These are phyloP conservation scores for Ecliptopera silaceata DNA, from an alignment of 2,888 invertebrate genomes.

Conservation along the genomic window DNA sequence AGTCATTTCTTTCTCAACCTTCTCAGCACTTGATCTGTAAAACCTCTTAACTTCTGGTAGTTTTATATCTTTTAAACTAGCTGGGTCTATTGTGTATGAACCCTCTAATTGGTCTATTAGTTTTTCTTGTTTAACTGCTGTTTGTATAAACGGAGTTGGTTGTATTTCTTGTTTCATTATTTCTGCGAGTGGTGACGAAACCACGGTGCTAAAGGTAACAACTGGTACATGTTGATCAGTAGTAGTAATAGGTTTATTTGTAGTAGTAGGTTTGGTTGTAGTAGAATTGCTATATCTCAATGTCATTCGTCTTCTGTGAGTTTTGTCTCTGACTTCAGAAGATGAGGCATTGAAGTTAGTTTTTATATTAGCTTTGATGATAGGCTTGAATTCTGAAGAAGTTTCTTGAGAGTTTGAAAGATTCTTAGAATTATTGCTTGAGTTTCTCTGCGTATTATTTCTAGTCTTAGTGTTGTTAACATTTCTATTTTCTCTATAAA, in stretches of 20 bases:
- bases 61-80: conserved; percentile 12
- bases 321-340: conserved; percentile 55
- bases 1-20: conserved; percentile 57
- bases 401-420: conserved; percentile 41
- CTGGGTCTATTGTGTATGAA: conserved; percentile 45
- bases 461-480: conserved; percentile 45
- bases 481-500: conserved; percentile 68
- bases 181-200: conserved; percentile 48
- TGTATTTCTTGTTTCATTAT: conserved; percentile 62
- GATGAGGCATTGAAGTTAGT: conserved; percentile 47
- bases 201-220: conserved; percentile 10
- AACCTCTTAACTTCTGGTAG: conserved; percentile 61
- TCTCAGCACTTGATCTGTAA: conserved; percentile 73
- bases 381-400: conserved; percentile 52
- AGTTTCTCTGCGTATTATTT: conserved; percentile 41
- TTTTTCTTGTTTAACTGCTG: conserved; percentile 53
- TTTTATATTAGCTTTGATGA: conserved; percentile 58
- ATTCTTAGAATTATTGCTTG: conserved; percentile 35
- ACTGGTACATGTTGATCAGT: conserved; percentile 26
- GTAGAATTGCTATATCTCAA: conserved; percentile 52
- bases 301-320: conserved; percentile 66
- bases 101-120: conserved; percentile 63
- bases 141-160: conserved; percentile 48
- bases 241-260: conserved; percentile 22
- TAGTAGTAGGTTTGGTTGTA: conserved; percentile 39